Conservation (phyloP, 1,140 invertebrate species). For the Zaprionus ornatus region DNA sequence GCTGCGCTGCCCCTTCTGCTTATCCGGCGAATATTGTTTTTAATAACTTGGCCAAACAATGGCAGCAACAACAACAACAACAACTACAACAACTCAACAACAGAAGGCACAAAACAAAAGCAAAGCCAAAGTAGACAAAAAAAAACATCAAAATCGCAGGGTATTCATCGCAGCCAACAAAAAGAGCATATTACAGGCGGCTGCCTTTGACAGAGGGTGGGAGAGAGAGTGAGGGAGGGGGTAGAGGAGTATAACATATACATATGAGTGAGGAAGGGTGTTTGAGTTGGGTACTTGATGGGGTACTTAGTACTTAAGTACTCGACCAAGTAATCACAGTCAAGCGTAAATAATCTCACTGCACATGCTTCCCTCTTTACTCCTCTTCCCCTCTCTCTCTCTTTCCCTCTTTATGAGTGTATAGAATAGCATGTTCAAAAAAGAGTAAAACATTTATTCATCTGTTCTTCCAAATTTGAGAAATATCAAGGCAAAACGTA, state of each 20-base stretch:
- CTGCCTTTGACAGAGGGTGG: conserved; percentile 42
- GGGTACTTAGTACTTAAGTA: conserved; percentile 22
- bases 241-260: no score
- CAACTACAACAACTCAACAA: conserved; percentile 16
- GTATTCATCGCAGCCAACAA: conserved; percentile 6
- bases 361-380: no score
- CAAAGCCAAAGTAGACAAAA: conserved; percentile 21
- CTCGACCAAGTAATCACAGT: conserved; percentile 18
- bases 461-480: conserved; percentile 14
- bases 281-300: not conserved
- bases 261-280: not conserved
- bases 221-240: not conserved
- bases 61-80: conserved; percentile 6
- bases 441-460: conserved; percentile 3
- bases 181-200: conserved; percentile 67
- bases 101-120: conserved; percentile 21
- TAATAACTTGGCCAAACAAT: conserved; percentile 64
- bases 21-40: conserved; percentile 78
- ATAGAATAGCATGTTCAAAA: not conserved
- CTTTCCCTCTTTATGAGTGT: not conserved
- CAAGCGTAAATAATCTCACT: not conserved
- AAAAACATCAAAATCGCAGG: conserved; percentile 1
- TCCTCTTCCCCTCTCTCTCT: no score
- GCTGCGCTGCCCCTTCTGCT: conserved; percentile 39
- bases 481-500: conserved; percentile 7